Base-by-base conservation (phyloP, 2,797 vertebrate genomes). In the Malacoctenus gilli region DNA sequence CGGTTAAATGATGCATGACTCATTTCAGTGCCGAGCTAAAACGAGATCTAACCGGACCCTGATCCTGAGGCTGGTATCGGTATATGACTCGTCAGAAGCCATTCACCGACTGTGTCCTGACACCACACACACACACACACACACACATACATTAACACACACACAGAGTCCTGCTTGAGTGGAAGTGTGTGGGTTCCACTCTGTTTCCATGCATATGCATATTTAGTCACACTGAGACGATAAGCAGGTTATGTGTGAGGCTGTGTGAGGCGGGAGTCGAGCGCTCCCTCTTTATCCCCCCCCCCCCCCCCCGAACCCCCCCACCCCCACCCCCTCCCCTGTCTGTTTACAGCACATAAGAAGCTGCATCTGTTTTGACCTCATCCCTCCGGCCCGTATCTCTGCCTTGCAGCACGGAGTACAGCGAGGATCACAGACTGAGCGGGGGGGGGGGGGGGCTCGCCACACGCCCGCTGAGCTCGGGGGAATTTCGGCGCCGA, bases 201-300 rank as follows among this genome's bases (percentile, higher is more conserved):
- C 58, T 42, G 50, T 69, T 49, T 77, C 62, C 59, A 64, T 43
- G 54, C 53, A 69, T 68, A 76, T 72, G 55, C 70, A 77, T 72
- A 59, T 81, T 78, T 63, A 80, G 82, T 87, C 84, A 59, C 77
- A 68, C 30, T 72, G 52, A 39, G 68, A 82, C 51, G 66, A 36
- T 80, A 80, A 82, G 79, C 77, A 70, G 80, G 79, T 87, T 87
- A 71, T 66, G 80, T 72, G 77, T 73, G 75, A 78, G 71, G 37
- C 59, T 47, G 65, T 72, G 77, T 73, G 75, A 78, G 71, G 37
- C 59, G 43, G 65, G 35, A 68, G 59, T 41, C 8, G 28, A 59
- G 63, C 50, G 56, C 53, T 55, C 40, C 58, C 25, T 54, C 55
- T 68, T 72, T 79, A 79, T 74, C 77, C 59, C 39, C 61, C 60